Percentiles rank a stretch among this genome's conserved stretches.
Conservation (phyloP, 2,797 vertebrate genomes). For the Danionella dracula region DNA sequence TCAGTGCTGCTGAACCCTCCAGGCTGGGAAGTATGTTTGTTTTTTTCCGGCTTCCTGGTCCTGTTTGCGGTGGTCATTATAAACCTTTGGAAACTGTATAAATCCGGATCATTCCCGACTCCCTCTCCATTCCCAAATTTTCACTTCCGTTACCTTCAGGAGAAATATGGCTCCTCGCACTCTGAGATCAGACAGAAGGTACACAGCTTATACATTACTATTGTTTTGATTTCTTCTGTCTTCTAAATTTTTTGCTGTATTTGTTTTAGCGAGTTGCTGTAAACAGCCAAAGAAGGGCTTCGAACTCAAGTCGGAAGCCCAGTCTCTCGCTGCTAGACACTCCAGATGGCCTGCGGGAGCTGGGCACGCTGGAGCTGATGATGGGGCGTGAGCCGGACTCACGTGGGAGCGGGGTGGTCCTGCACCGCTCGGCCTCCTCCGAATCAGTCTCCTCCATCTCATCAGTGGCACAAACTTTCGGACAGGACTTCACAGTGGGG, state of each 20-base stretch:
- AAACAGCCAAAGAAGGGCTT: conserved; percentile 60
- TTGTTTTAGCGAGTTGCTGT: conserved; percentile 68
- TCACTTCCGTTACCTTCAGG: conserved; percentile 90
- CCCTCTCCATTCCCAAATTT: conserved; percentile 97
- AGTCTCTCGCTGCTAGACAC: conserved; percentile 82
- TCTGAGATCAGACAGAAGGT: conserved; percentile 82
- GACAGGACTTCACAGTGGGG: conserved; percentile 89
- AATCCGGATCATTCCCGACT: conserved; percentile 84
- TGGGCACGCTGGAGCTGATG: conserved; percentile 88
- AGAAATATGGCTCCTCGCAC: conserved; percentile 85
- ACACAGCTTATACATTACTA: neutral
- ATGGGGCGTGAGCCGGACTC: conserved; percentile 73
- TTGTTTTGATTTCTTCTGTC: neutral
- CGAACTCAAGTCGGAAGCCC: conserved; percentile 65
- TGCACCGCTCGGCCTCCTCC: conserved; percentile 86
- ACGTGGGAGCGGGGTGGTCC: conserved; percentile 53
- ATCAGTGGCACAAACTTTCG: conserved; percentile 92
- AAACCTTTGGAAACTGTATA: conserved; percentile 95
- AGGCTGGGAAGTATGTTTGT: conserved; percentile 89
- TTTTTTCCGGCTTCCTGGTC: conserved; percentile 80
- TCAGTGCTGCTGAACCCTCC: conserved; percentile 85
- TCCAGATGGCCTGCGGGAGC: conserved; percentile 70
- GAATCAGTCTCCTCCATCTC: conserved; percentile 95
- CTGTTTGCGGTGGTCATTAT: conserved; percentile 80
- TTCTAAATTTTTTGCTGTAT: neutral